These are phyloP conservation scores for Hydriomena furcata DNA, from an alignment of 2,888 invertebrate genomes.

Conservation along the genomic window DNA sequence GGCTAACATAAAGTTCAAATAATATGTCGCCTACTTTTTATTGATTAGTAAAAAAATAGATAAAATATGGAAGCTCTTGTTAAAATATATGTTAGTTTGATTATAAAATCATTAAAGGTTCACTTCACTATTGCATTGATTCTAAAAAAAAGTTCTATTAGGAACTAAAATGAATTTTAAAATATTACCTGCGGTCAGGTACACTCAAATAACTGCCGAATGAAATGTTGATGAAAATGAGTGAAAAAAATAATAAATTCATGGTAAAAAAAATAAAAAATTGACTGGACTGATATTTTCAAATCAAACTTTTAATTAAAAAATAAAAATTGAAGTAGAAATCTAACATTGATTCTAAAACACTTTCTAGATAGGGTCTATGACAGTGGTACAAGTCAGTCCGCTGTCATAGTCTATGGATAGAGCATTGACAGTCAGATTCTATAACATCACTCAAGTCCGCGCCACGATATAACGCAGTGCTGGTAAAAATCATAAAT, in stretches of 20 bases:
- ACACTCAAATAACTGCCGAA: conserved; percentile 32
- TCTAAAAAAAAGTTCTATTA: too few relatives aligned
- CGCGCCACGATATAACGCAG: too few relatives aligned
- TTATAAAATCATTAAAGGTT: conserved; percentile 7
- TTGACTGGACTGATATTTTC: conserved; percentile 68
- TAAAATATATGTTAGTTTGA: conserved; percentile 58
- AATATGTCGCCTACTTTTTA: conserved; percentile 1
- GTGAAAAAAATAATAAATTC: conserved; percentile 42
- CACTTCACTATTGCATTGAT: conserved; percentile 2
- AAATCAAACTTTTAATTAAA: conserved; percentile 49
- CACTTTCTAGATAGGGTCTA: conserved; percentile 45
- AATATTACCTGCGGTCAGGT: too few relatives aligned
- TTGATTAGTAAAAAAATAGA: conserved; percentile 8
- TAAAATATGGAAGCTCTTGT: conserved; percentile 20
- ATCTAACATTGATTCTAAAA: conserved; percentile 53
- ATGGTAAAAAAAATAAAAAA: conserved; percentile 43
- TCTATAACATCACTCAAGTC: conserved; percentile 79
- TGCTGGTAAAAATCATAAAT: too few relatives aligned
- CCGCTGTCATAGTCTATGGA: conserved; percentile 51
- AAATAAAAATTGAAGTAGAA: conserved; percentile 34
- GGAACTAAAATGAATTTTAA: too few relatives aligned
- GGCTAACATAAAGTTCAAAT: conserved; percentile 5
- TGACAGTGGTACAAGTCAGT: conserved; percentile 53
- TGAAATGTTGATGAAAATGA: conserved; percentile 49
- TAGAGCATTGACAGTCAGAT: conserved; percentile 33